Conservation (phyloP, 2,797 vertebrate genomes). For the Halcyon leucocephala region DNA sequence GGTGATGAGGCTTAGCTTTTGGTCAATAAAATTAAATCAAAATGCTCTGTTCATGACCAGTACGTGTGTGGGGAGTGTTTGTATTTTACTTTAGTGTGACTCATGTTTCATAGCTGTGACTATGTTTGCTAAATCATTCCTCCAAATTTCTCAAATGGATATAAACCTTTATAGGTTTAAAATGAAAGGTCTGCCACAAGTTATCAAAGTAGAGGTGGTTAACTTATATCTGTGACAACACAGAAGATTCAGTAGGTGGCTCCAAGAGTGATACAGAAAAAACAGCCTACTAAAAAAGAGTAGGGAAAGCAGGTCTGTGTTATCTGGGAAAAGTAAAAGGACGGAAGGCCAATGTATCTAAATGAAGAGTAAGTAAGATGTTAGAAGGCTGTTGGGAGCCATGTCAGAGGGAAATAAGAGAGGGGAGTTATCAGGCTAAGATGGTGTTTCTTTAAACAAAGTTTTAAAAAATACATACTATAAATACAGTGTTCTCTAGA, state of each 20-base stretch:
- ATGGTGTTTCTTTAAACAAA: background rate
- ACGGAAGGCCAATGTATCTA: background rate
- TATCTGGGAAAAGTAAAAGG: background rate
- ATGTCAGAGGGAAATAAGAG: background rate
- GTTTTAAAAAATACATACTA: background rate
- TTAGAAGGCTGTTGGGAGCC: background rate
- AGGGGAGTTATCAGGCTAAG: background rate
- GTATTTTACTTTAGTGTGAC: background rate
- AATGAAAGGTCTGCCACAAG: background rate
- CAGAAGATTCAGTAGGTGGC: background rate
- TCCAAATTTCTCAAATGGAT: background rate
- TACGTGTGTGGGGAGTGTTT: background rate
- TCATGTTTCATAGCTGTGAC: background rate
- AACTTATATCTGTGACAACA: background rate
- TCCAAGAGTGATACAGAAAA: background rate
- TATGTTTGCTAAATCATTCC: background rate
- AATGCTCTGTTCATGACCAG: background rate
- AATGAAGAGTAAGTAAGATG: background rate
- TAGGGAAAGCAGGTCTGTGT: background rate
- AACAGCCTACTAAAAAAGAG: background rate
- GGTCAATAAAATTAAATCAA: background rate
- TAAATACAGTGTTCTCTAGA: background rate
- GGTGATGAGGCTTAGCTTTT: background rate
- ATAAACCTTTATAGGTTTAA: background rate
- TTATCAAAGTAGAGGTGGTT: background rate